Conservation (phyloP, 92 coral and sea anemone species). For the Palythoa heliodiscus region DNA sequence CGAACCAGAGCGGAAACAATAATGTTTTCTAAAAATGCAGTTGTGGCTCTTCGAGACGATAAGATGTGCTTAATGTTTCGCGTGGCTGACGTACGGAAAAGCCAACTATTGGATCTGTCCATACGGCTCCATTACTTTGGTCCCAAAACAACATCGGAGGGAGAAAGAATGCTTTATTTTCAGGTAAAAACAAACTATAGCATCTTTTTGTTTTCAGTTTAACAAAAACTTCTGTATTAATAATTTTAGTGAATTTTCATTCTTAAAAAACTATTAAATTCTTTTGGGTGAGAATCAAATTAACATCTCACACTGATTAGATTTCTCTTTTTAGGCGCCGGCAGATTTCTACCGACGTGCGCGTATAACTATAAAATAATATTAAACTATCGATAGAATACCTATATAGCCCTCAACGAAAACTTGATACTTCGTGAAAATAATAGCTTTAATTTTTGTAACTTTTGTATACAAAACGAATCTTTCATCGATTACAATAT, state of each 20-base stretch:
- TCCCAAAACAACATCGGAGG: slow-evolving; percentile 63
- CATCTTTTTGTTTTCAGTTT: not conserved
- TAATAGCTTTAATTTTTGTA: no score
- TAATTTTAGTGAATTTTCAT: not conserved
- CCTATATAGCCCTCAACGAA: no score
- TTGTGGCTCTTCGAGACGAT: slow-evolving; percentile 73
- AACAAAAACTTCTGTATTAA: not conserved
- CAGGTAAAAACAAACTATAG: slow-evolving; percentile 43
- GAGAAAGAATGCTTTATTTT: slow-evolving; percentile 68
- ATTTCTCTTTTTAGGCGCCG: no score
- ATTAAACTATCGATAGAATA: no score
- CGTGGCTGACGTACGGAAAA: slow-evolving; percentile 92
- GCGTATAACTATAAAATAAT: no score
- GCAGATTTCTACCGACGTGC: no score
- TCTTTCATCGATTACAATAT: no score
- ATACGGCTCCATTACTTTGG: slow-evolving; percentile 75
- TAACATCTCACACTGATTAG: no score
- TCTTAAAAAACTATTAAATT: no score
- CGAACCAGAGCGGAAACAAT: slow-evolving; percentile 90
- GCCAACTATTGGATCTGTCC: slow-evolving; percentile 85
- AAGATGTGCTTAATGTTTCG: slow-evolving; percentile 78
- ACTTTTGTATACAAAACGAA: no score
- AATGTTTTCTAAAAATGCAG: slow-evolving; percentile 83
- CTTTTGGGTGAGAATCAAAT: no score
- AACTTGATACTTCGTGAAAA: no score